These are phyloP conservation scores for Chrysochloris asiatica DNA, from an alignment of 2,113 vertebrate species.

Conservation along the genomic window DNA sequence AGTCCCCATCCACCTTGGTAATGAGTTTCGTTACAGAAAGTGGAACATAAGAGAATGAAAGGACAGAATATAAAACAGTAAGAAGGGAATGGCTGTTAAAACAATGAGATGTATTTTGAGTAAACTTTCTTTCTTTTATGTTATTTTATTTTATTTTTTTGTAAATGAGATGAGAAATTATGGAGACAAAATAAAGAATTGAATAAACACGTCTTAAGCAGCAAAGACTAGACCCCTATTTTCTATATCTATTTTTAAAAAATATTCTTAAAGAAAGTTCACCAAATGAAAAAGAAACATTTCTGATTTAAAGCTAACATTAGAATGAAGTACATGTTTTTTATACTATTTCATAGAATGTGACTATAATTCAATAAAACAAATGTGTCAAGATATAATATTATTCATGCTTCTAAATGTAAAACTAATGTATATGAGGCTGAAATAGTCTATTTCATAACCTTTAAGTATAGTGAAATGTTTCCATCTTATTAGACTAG, in stretches of 20 bases:
- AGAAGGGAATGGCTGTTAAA: neutral
- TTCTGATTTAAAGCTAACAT: slow-evolving; percentile 39
- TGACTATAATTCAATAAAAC: slow-evolving; percentile 72
- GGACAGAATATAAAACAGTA: slow-evolving; percentile 28
- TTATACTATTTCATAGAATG: slow-evolving; percentile 45
- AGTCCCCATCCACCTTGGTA: slow-evolving; percentile 70
- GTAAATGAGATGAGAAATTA: slow-evolving; percentile 34
- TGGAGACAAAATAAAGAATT: slow-evolving; percentile 45
- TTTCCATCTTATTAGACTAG: slow-evolving; percentile 12
- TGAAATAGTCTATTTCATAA: slow-evolving; percentile 10
- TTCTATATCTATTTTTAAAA: slow-evolving; percentile 57
- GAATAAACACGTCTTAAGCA: slow-evolving; percentile 55
- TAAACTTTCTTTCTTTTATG: neutral
- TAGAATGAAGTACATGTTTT: slow-evolving; percentile 1
- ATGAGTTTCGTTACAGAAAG: slow-evolving; percentile 73
- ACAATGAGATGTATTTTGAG: slow-evolving; percentile 2
- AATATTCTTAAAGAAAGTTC: slow-evolving; percentile 70
- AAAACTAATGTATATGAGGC: slow-evolving; percentile 48
- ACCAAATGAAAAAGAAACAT: slow-evolving; percentile 60
- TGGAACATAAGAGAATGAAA: slow-evolving; percentile 48
- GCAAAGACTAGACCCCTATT: slow-evolving; percentile 57
- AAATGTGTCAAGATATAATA: slow-evolving; percentile 53
- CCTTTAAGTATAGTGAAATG: slow-evolving; percentile 30
- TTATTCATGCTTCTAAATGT: slow-evolving; percentile 23
- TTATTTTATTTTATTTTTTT: neutral